Conservation (phyloP, 1,140 invertebrate species). For the Drosophila seguyi region DNA sequence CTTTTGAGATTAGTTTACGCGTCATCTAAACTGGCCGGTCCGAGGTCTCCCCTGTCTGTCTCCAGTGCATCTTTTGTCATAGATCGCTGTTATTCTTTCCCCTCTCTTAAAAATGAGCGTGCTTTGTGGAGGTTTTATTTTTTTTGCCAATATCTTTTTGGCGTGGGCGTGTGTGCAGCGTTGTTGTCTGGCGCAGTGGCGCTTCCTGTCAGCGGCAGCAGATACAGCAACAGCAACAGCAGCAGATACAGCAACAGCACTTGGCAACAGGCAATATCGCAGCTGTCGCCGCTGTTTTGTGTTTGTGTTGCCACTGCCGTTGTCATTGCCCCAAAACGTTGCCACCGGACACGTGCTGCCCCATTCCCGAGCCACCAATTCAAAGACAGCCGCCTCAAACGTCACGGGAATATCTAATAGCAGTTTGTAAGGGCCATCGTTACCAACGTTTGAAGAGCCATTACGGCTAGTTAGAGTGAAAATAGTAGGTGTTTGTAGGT, state of each 20-base stretch:
- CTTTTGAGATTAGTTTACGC: slow-evolving; percentile 81
- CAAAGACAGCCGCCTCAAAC: slow-evolving; percentile 70
- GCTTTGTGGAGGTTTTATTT: slow-evolving; percentile 9
- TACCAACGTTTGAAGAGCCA: slow-evolving; percentile 12
- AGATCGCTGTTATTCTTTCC: slow-evolving; percentile 45
- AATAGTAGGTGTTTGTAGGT: slow-evolving; percentile 4
- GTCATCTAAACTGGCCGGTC: slow-evolving; percentile 51
- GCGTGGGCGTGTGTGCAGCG: slow-evolving; percentile 34
- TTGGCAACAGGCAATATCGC: slow-evolving; percentile 62
- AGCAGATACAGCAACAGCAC: slow-evolving; percentile 43
- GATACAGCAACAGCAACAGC: slow-evolving; percentile 41
- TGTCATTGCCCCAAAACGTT: slow-evolving; percentile 44
- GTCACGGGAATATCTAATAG: slow-evolving; percentile 76
- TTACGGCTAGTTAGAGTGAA: slow-evolving; percentile 8
- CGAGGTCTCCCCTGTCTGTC: slow-evolving; percentile 26
- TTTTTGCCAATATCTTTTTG: slow-evolving; percentile 50
- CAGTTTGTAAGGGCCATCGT: slow-evolving; percentile 15
- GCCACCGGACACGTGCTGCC: slow-evolving; percentile 67
- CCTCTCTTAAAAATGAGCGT: slow-evolving; percentile 13
- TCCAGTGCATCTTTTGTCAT: slow-evolving; percentile 68
- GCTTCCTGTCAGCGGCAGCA: slow-evolving; percentile 70
- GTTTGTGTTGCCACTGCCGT: slow-evolving; percentile 25
- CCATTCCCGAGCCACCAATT: not conserved
- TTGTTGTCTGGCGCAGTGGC: slow-evolving; percentile 75
- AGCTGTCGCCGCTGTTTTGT: slow-evolving; percentile 55